Evolutionary conservation across 2,113 vertebrate genomes (phyloP).

Genomic region (Buteo buteo): DNA sequence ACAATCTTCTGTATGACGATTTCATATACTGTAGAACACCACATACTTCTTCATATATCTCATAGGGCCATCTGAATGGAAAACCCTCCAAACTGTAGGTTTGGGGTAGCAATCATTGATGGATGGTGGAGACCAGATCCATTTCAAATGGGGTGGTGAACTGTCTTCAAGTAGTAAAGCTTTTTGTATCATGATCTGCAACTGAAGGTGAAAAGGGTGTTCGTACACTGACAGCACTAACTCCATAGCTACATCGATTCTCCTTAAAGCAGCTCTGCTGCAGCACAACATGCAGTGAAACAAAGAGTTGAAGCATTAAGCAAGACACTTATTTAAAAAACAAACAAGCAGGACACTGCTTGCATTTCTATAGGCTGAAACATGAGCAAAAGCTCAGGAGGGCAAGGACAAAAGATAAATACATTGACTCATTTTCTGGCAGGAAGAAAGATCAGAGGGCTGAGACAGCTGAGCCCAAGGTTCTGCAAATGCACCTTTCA

Average conservation of each 20-base stretch:
- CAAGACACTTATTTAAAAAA: not conserved
- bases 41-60: not conserved
- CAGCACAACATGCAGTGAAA: not conserved
- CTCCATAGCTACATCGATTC: not conserved
- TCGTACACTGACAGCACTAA: not conserved
- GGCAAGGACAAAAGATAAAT: not conserved
- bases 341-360: not conserved
- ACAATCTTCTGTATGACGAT: not conserved
- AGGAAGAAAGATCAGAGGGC: not conserved
- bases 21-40: not conserved
- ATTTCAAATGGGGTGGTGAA: not conserved
- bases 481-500: not conserved
- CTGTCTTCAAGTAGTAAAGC: not conserved
- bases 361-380: not conserved
- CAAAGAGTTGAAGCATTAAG: not conserved
- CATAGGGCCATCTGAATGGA: not conserved
- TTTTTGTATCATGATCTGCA: not conserved
- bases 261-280: not conserved
- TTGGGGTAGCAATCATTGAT: not conserved
- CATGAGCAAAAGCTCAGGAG: not conserved
- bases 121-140: not conserved
- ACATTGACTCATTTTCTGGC: not conserved
- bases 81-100: not conserved
- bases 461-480: not conserved
- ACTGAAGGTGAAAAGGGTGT: not conserved